phyloP scores from a whole-genome alignment of 2,888 invertebrate species.

The Agelastica alni region DNA sequence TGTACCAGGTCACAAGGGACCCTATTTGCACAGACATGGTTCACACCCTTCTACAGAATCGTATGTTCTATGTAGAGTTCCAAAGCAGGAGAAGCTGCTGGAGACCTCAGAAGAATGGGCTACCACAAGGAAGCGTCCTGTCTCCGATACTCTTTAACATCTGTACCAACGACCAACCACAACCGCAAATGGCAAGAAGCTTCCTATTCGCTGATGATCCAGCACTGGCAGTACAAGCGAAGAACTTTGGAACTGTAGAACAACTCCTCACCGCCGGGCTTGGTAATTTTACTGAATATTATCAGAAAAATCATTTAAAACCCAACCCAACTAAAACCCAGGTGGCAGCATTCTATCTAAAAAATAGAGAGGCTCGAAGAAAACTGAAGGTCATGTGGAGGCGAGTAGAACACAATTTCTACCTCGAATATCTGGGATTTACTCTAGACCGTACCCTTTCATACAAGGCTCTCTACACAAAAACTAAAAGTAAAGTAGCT shows the following conservation, averaged over 20 bases:
- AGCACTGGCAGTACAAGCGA: background rate
- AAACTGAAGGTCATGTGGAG: background rate
- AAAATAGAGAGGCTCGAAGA: background rate
- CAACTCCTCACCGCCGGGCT: background rate
- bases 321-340: background rate
- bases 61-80: background rate
- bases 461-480: background rate
- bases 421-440: background rate
- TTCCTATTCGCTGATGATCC: background rate
- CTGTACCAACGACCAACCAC: too few relatives aligned
- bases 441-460: background rate
- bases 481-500: background rate
- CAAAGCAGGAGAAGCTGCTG: background rate
- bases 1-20: background rate
- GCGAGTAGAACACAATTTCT: background rate
- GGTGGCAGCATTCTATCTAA: too few relatives aligned
- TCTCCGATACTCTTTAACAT: background rate
- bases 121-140: background rate
- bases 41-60: background rate
- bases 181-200: background rate
- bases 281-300: background rate
- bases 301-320: background rate
- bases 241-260: background rate
- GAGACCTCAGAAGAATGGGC: background rate
- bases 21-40: background rate